Percentiles rank a stretch among this genome's conserved stretches.
These are phyloP conservation scores for Sinelater perroti DNA, from an alignment of 2,888 invertebrate genomes.

Conservation along the genomic window DNA sequence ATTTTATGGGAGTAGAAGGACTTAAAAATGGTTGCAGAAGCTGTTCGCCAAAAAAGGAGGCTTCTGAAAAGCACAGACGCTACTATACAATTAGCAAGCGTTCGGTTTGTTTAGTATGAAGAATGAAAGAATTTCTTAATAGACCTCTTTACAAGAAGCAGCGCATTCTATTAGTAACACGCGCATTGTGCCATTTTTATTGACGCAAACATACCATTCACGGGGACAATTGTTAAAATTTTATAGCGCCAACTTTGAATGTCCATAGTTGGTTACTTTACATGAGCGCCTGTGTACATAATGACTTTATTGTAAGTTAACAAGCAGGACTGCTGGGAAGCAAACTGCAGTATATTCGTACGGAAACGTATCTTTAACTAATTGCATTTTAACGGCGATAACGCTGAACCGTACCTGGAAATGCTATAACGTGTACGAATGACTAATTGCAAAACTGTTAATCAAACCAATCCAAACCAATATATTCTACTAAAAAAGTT, in stretches of 20 bases:
- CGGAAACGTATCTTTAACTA: too few species aligned
- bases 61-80: too few species aligned
- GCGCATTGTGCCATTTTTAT: slow-evolving; percentile 17
- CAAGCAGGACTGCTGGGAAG: slow-evolving; percentile 4
- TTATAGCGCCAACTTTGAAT: slow-evolving; percentile 31
- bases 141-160: slow-evolving; percentile 10
- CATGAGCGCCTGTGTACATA: slow-evolving; percentile 31
- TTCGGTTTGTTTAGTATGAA: slow-evolving; percentile 1
- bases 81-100: not conserved
- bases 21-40: too few species aligned
- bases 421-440: too few species aligned
- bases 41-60: too few species aligned
- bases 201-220: slow-evolving; percentile 16
- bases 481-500: too few species aligned
- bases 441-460: too few species aligned
- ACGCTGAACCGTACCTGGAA: too few species aligned
- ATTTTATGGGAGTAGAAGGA: too few species aligned
- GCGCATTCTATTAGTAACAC: slow-evolving; percentile 12
- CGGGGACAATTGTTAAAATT: slow-evolving; percentile 28
- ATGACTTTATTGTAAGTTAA: slow-evolving; percentile 38
- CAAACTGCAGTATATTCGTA: slow-evolving; percentile 2
- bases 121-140: slow-evolving; percentile 10
- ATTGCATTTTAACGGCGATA: not conserved
- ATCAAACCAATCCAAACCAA: too few species aligned
- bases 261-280: slow-evolving; percentile 29